phyloP scores from a whole-genome alignment of 1,140 invertebrate genomes.

The Pogonomyrmex californicus region DNA sequence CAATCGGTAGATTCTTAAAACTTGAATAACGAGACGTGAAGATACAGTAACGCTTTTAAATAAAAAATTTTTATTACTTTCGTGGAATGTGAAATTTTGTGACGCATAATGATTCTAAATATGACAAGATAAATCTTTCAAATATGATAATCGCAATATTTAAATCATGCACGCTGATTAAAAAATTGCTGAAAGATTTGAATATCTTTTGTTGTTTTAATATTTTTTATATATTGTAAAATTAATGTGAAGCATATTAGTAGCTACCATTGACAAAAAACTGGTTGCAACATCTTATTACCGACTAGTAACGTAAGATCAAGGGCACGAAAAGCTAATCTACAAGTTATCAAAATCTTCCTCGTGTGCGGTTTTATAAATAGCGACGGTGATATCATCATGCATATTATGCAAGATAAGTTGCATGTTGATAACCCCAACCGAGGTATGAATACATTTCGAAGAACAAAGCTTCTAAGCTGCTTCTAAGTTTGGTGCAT shows the following conservation, averaged over 20 bases:
- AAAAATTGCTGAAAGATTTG: neutral
- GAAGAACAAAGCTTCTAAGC: conserved; percentile 8
- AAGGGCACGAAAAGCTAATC: conserved; percentile 35
- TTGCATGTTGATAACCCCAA: conserved; percentile 32
- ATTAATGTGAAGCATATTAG: neutral
- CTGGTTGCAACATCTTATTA: conserved; percentile 1
- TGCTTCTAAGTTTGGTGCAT: neutral
- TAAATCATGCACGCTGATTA: neutral
- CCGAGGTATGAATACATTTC: conserved; percentile 21
- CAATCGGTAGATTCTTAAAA: neutral
- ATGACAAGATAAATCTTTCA: neutral
- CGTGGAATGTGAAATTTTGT: neutral
- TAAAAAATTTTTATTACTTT: neutral
- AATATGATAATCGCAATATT: neutral
- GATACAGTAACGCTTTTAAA: neutral
- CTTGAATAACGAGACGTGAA: neutral
- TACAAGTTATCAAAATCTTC: conserved; percentile 32
- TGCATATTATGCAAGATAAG: conserved; percentile 45
- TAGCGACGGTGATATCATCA: conserved; percentile 40
- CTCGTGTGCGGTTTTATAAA: conserved; percentile 38
- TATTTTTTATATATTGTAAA: neutral
- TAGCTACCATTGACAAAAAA: neutral
- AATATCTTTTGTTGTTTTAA: neutral
- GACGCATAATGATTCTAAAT: neutral
- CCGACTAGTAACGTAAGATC: conserved; percentile 51